phyloP scores from a whole-genome alignment of 2,888 invertebrate genomes.

The Sphaerophoria rueppellii region DNA sequence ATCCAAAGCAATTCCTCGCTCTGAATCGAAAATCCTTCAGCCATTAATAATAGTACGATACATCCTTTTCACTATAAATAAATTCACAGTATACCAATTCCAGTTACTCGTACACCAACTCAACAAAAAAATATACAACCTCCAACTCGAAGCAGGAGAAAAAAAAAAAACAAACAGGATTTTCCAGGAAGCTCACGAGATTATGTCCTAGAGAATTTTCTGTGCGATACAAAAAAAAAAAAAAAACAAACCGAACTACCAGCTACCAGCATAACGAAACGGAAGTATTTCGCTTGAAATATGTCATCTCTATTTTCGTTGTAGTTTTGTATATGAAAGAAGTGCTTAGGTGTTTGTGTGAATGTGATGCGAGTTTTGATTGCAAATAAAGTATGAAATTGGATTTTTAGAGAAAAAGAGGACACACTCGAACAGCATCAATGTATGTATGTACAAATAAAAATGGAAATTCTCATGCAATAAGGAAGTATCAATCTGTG shows the following conservation, averaged over 20 bases:
- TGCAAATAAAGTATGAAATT: constrained; percentile 74
- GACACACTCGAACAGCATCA: background rate
- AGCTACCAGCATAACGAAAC: constrained; percentile 36
- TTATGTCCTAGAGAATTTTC: constrained; percentile 41
- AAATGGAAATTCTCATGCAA: constrained; percentile 56
- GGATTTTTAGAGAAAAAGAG: constrained; percentile 54
- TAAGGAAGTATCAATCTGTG: constrained; percentile 70
- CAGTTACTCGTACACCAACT: constrained; percentile 11
- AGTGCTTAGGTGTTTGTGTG: constrained; percentile 36
- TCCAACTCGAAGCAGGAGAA: constrained; percentile 1
- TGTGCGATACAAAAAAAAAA: background rate
- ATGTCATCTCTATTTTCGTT: constrained; percentile 28
- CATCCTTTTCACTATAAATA: constrained; percentile 55
- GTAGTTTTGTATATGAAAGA: background rate
- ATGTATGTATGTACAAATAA: background rate
- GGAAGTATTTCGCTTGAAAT: constrained; percentile 33
- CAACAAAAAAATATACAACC: background rate
- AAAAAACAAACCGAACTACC: constrained; percentile 1
- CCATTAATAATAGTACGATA: constrained; percentile 72
- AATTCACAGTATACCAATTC: constrained; percentile 15
- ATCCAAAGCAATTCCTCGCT: constrained; percentile 64
- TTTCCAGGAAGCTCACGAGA: constrained; percentile 69
- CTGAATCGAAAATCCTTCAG: constrained; percentile 72
- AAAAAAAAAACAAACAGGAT: constrained; percentile 61
- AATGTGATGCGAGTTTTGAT: constrained; percentile 65